phyloP scores from a whole-genome alignment of 2,888 invertebrate genomes.

The Lottia gigantea region DNA sequence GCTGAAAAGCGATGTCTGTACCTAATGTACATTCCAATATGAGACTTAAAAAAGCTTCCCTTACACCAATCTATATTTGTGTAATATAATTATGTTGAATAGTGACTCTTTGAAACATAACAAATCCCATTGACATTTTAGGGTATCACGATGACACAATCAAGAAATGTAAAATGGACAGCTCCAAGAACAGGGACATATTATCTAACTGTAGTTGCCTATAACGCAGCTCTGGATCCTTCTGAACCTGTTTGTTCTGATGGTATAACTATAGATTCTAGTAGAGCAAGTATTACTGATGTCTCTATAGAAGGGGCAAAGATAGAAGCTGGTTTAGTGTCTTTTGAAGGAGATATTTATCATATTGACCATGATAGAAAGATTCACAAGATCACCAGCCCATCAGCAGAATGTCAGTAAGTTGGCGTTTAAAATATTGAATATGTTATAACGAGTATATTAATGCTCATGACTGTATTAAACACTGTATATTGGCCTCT shows the following conservation, averaged over 20 bases:
- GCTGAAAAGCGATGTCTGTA: too few species aligned
- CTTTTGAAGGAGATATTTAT: not conserved
- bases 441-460: too few species aligned
- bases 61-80: too few species aligned
- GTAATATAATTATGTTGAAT: too few species aligned
- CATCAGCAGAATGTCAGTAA: not conserved
- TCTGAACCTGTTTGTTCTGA: constrained; percentile 51
- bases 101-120: too few species aligned
- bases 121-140: too few species aligned
- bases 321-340: constrained; percentile 36
- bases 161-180: constrained; percentile 27
- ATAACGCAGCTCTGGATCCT: constrained; percentile 45
- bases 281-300: constrained; percentile 29
- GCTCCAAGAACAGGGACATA: constrained; percentile 38
- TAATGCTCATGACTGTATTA: too few species aligned
- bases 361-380: not conserved
- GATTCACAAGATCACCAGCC: not conserved
- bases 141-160: constrained; percentile 25
- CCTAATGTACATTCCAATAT: too few species aligned
- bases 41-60: too few species aligned
- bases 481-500: too few species aligned
- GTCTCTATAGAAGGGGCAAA: constrained; percentile 33
- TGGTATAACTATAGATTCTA: constrained; percentile 40
- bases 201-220: constrained; percentile 46
- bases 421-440: not conserved